phyloP scores from a whole-genome alignment of 2,797 vertebrate species.

The Takifugu ocellatus region DNA sequence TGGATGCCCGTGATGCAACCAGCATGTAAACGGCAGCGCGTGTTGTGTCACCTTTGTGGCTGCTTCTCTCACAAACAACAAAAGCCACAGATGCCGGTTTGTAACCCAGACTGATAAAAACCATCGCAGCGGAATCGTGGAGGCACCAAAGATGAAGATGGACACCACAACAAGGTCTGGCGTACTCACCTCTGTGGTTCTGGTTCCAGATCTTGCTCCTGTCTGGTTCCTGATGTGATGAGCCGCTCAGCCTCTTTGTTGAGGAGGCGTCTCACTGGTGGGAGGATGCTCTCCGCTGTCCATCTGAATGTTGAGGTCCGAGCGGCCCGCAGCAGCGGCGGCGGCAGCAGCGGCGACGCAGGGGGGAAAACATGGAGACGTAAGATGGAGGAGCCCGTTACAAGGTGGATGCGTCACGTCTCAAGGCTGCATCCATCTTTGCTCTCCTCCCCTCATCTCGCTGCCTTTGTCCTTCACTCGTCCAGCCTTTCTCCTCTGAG shows the following conservation, averaged over 20 bases:
- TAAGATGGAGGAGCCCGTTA: slow-evolving; percentile 71
- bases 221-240: not conserved
- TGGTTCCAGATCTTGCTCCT: slow-evolving; percentile 4
- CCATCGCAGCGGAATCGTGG: slow-evolving; percentile 1
- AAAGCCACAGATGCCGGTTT: not conserved
- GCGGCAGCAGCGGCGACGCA: slow-evolving; percentile 6
- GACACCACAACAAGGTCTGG: slow-evolving; percentile 4
- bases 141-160: not conserved
- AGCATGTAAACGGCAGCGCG: slow-evolving; percentile 38
- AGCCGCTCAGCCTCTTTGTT: slow-evolving; percentile 21
- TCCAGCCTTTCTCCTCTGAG: slow-evolving; percentile 13
- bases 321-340: slow-evolving; percentile 14
- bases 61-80: not conserved
- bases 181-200: slow-evolving; percentile 53
- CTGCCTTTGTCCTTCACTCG: slow-evolving; percentile 44
- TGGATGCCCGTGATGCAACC: slow-evolving; percentile 58
- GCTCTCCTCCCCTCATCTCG: slow-evolving; percentile 22
- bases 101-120: not conserved
- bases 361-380: slow-evolving; percentile 51
- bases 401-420: slow-evolving; percentile 63
- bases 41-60: slow-evolving; percentile 4
- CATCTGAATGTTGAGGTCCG: slow-evolving; percentile 23
- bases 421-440: slow-evolving; percentile 23
- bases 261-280: slow-evolving; percentile 18
- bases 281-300: slow-evolving; percentile 30